Base-by-base conservation (phyloP, 2,113 vertebrate species). In the Rhagologus leucostigma region DNA sequence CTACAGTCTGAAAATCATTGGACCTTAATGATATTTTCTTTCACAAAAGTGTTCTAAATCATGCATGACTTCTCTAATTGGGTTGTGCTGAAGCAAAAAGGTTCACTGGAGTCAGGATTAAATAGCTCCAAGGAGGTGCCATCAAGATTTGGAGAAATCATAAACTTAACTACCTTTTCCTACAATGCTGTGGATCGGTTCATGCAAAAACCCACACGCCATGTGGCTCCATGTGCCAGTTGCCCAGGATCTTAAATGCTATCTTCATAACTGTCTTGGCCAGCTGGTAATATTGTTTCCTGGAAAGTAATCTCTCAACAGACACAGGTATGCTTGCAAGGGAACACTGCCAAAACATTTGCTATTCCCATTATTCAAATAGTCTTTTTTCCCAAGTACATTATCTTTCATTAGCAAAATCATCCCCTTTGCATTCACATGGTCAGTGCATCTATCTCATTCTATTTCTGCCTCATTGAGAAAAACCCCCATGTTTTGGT, bases 401-500 rank as follows among this genome's bases (percentile, higher is more conserved):
- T 92, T 82, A 92, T 50, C 79, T 71, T 92, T 92, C 68, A 82
- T 82, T 71, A 89, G 59, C 62, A 41, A 91, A 94, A 86, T 57
- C 52, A 50, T 77, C 35, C 49, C 63, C 55, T 95, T 76, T 69
- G 75, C 62, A 63, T 37, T 87, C 80, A 80, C 59, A 67, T 22
- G 41, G 86, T 68, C 89, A 82, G 46, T 44, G 53, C 83, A 90
- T 56, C 68, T 95, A 59, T 90, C 69, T 88, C 26, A 18, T 53
- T 67, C 55, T 91, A 32, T 89, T 81, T 65, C 47, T 85, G 49
- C 21, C 41, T 89, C 79, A 91, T 17, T 89, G 63, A 92, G 56
- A 59, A 82, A 71, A 68, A 92, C 41, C 6, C 22, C 14, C 53
- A 55, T 3, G 24, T 46, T 35, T 37, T 84, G 49, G 27, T 89